These are phyloP conservation scores for Papilio polytes DNA, from an alignment of 1,140 invertebrate species.

Conservation along the genomic window DNA sequence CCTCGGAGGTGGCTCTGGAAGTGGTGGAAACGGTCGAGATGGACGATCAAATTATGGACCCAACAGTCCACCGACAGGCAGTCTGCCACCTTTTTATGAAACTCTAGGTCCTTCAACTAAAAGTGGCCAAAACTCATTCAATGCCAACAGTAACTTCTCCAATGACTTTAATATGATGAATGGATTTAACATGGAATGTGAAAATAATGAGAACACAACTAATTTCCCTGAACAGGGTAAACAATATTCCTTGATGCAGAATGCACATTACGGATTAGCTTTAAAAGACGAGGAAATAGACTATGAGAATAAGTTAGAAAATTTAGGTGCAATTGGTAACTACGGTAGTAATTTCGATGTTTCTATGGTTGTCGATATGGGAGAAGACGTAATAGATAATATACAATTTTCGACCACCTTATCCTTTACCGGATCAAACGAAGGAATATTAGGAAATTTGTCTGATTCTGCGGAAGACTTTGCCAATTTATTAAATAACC, in stretches of 20 bases:
- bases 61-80: conserved; percentile 92
- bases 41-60: conserved; percentile 92
- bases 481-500: conserved; percentile 87
- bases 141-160: conserved; percentile 82
- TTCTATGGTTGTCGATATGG: conserved; percentile 92
- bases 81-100: conserved; percentile 93
- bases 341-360: conserved; percentile 90
- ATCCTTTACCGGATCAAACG: conserved; percentile 90
- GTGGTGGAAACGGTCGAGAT: conserved; percentile 88
- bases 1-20: conserved; percentile 86
- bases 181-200: conserved; percentile 90
- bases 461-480: conserved; percentile 87
- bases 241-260: conserved; percentile 92
- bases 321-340: conserved; percentile 84
- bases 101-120: conserved; percentile 87
- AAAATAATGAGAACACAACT: conserved; percentile 84
- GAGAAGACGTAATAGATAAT: conserved; percentile 90
- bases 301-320: conserved; percentile 89
- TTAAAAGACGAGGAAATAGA: conserved; percentile 91
- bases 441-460: conserved; percentile 84
- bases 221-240: conserved; percentile 85
- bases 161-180: conserved; percentile 85
- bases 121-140: conserved; percentile 87
- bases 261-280: conserved; percentile 91
- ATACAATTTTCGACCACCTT: conserved; percentile 92